phyloP scores from a whole-genome alignment of 2,888 invertebrate species.

The Embidobia sp. region DNA sequence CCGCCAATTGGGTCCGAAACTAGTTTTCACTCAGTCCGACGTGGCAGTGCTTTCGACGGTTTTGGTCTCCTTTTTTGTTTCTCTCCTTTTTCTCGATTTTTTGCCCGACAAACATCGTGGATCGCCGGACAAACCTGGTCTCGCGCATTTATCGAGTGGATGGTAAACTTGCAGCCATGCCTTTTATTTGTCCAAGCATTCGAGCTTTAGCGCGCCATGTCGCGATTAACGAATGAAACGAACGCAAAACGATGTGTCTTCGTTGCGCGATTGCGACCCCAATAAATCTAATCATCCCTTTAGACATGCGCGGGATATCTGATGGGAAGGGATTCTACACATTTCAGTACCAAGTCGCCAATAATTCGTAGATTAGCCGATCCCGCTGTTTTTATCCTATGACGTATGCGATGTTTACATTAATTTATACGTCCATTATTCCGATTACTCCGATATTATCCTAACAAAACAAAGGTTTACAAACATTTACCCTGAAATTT shows the following conservation, averaged over 20 bases:
- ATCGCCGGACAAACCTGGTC: conserved; percentile 39
- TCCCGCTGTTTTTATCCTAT: conserved; percentile 34
- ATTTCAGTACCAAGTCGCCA: conserved; percentile 25
- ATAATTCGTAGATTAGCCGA: conserved; percentile 44
- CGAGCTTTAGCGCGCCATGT: conserved; percentile 28
- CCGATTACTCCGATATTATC: conserved; percentile 1
- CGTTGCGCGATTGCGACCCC: conserved; percentile 63
- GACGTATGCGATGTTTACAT: conserved; percentile 32
- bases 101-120: conserved; percentile 52
- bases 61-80: background rate
- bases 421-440: conserved; percentile 19
- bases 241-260: conserved; percentile 67
- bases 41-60: conserved; percentile 10
- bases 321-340: background rate
- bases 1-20: conserved; percentile 70
- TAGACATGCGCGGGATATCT: conserved; percentile 42
- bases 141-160: conserved; percentile 59
- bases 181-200: conserved; percentile 57
- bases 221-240: conserved; percentile 56
- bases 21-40: conserved; percentile 69
- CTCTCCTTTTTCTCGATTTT: conserved; percentile 33
- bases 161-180: conserved; percentile 55
- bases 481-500: conserved; percentile 2
- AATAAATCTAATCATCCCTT: conserved; percentile 68
- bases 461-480: conserved; percentile 19